Evolutionary conservation across 2,113 vertebrate genomes (phyloP).

Genomic region (Numida meleagris): DNA sequence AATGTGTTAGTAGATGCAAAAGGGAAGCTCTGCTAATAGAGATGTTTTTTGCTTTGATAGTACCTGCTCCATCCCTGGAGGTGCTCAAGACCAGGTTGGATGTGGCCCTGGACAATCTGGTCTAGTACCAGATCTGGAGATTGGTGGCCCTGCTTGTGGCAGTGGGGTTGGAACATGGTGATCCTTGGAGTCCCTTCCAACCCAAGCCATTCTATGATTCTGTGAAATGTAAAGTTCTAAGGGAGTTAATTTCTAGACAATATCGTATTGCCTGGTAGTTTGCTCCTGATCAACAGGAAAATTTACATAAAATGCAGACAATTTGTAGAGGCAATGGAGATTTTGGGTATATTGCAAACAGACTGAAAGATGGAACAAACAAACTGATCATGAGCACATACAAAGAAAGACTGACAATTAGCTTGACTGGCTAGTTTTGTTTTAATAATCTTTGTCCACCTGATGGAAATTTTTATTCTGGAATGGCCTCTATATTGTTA

Average conservation of each 20-base stretch:
- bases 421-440: neutral
- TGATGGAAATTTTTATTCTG: neutral
- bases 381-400: neutral
- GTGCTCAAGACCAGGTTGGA: too few species aligned
- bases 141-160: too few species aligned
- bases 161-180: too few species aligned
- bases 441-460: neutral
- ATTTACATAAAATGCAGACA: neutral
- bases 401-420: neutral
- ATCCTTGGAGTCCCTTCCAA: too few species aligned
- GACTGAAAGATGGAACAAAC: neutral
- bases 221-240: neutral
- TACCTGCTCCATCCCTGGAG: neutral
- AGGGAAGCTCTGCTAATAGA: neutral
- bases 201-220: too few species aligned
- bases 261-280: neutral
- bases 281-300: neutral
- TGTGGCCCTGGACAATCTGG: too few species aligned
- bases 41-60: neutral
- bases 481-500: neutral
- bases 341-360: neutral
- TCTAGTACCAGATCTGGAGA: too few species aligned
- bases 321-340: neutral
- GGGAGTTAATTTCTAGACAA: neutral
- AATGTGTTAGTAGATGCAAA: neutral